Conservation (phyloP, 2,888 invertebrate genomes). For the Mellilla xanthometata region DNA sequence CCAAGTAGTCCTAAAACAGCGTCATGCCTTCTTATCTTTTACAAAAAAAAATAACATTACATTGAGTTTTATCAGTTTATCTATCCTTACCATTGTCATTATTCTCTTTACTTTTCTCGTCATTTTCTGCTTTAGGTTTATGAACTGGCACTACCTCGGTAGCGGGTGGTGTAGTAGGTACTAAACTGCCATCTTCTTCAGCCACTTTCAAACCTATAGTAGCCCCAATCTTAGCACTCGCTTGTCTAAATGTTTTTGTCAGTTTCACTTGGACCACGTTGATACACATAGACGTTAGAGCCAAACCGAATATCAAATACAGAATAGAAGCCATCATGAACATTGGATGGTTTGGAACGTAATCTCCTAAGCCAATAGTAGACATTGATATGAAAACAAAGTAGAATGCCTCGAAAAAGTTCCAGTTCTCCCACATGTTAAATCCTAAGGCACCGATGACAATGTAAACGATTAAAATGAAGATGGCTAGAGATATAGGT, state of each 20-base stretch:
- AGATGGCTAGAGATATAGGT: constrained; percentile 94
- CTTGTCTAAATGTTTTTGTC: constrained; percentile 91
- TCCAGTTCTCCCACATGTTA: constrained; percentile 91
- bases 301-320: constrained; percentile 96
- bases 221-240: constrained; percentile 92
- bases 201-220: constrained; percentile 90
- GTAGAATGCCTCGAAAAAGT: constrained; percentile 96
- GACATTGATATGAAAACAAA: constrained; percentile 98
- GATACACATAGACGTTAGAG: constrained; percentile 98
- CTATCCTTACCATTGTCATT: constrained; percentile 58
- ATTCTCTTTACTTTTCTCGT: constrained; percentile 51
- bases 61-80: constrained; percentile 32
- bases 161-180: constrained; percentile 68
- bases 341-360: constrained; percentile 93
- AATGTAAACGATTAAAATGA: constrained; percentile 92
- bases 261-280: constrained; percentile 95
- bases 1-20: no score
- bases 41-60: not conserved
- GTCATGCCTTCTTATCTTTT: no score
- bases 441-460: constrained; percentile 93
- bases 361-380: constrained; percentile 98
- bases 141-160: constrained; percentile 70
- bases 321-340: constrained; percentile 96
- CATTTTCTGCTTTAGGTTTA: constrained; percentile 50
- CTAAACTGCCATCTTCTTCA: constrained; percentile 84